Percentiles rank a stretch among this genome's conserved stretches.
Evolutionary conservation across 2,113 vertebrate genomes (phyloP).

Genomic region (Pseudopipra pipra): DNA sequence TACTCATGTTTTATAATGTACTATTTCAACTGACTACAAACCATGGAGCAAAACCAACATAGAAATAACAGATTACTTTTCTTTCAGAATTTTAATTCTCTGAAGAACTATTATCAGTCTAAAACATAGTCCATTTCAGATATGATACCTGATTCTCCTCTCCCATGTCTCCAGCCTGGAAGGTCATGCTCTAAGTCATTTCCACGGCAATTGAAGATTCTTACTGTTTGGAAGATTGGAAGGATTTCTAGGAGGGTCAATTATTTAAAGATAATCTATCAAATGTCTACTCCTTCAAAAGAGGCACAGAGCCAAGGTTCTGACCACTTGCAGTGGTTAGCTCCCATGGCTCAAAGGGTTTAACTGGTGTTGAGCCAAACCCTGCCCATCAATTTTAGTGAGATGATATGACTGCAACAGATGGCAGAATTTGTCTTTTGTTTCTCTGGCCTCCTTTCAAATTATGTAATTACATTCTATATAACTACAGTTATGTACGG

Average conservation of each 20-base stretch:
- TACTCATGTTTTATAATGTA: not conserved
- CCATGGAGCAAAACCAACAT: not conserved
- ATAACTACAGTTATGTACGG: not conserved
- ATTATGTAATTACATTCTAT: not conserved
- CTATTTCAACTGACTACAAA: not conserved
- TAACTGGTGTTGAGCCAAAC: not conserved
- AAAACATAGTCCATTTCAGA: not conserved
- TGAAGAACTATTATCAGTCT: not conserved
- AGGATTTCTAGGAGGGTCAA: not conserved
- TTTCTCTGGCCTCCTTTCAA: not conserved
- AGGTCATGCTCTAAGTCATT: not conserved
- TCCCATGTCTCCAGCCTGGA: fast-evolving
- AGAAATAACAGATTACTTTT: not conserved
- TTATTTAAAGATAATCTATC: not conserved
- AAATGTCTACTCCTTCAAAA: not conserved
- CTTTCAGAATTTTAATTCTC: not conserved
- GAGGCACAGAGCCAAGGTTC: not conserved
- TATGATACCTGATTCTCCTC: not conserved
- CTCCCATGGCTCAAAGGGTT: not conserved
- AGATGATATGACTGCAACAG: not conserved
- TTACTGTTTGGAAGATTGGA: not conserved
- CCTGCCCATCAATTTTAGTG: not conserved
- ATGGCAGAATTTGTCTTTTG: not conserved
- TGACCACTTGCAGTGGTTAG: not conserved
- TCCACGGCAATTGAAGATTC: not conserved